Evolutionary conservation across 2,797 vertebrate species (phyloP), one percentile per base, ranked within the genome.

Genomic region (Enteromius radiatus): DNA sequence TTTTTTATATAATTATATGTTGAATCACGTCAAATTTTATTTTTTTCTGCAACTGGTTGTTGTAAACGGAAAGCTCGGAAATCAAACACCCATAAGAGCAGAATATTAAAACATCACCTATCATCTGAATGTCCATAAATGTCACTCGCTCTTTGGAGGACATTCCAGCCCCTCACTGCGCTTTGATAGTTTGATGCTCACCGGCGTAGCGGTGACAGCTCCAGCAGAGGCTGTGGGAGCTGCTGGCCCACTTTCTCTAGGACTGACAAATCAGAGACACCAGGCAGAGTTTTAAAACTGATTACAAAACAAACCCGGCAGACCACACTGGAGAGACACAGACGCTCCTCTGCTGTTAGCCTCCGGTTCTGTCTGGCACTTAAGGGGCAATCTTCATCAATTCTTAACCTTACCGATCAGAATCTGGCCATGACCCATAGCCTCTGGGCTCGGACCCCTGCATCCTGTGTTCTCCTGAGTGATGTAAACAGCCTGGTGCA

Each of bases 141-240:
- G 56, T 64, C 79, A 64, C 68, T 47, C 21, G 28, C 33, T 36
- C 56, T 64, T 31, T 64, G 69, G 21, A 73, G 69, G 43, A 21
- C 79, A 52, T 73, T 74, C 28, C 33, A 63, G n/a, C 6, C 56
- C 43, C 68, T 71, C 67, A n/a, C 75, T 26, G 41, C 2, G 56
- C 69, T 74, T 64, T 64, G 54, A 64, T 81, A 64, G 69, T 73
- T 36, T 81, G 28, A 81, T 73, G 69, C 28, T 73, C 28, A 49
- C 28, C 4, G 56, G 43, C 4, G 26, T 38, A 76, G 61, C 67
- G 36, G 65, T 80, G 78, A 68, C 38, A 75, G 78, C 70, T 85
- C 61, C 75, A 78, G 83, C 65, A 86, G 65, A 82, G 47, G 31
- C 87, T 45, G 81, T 86, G 59, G 76, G 80, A 36, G 64, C 86